These are phyloP conservation scores for Strigamia maritima DNA, from an alignment of 2,888 invertebrate species.

Conservation along the genomic window DNA sequence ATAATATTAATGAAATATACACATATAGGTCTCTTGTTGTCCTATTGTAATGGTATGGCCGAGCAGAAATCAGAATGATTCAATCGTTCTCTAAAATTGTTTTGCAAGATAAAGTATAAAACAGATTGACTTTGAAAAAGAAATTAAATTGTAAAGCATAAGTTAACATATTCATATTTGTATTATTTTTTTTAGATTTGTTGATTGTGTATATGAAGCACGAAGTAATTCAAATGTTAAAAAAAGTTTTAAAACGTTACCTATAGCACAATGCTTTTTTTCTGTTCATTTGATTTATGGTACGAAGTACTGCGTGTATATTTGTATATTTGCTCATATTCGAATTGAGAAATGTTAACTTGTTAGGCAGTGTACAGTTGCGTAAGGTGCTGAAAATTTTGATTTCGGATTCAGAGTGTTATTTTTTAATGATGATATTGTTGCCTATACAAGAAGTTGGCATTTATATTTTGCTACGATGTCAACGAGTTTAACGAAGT, in stretches of 20 bases:
- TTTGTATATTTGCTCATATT: slow-evolving; percentile 10
- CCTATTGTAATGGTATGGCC: not conserved
- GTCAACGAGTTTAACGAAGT: not conserved
- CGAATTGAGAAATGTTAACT: slow-evolving; percentile 1
- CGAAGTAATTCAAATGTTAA: not conserved
- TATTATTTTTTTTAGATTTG: not conserved
- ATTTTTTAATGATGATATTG: slow-evolving; percentile 15
- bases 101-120: not conserved
- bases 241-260: not conserved
- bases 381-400: not conserved
- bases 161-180: not conserved
- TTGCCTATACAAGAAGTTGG: not conserved
- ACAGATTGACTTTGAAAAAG: not conserved
- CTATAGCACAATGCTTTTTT: not conserved
- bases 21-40: slow-evolving; percentile 1
- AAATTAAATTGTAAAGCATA: not conserved
- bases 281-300: not conserved
- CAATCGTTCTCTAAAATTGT: not conserved
- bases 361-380: not conserved
- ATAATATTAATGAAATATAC: not conserved
- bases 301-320: slow-evolving; percentile 1
- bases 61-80: not conserved
- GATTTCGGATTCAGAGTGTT: slow-evolving; percentile 1
- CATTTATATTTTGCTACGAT: slow-evolving; percentile 15
- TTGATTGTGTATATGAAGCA: slow-evolving; percentile 4